A percentile compares a stretch with the other conserved stretches of the same genome.
Conservation (phyloP, 1,140 invertebrate species). For the Heterodera schachtii region DNA sequence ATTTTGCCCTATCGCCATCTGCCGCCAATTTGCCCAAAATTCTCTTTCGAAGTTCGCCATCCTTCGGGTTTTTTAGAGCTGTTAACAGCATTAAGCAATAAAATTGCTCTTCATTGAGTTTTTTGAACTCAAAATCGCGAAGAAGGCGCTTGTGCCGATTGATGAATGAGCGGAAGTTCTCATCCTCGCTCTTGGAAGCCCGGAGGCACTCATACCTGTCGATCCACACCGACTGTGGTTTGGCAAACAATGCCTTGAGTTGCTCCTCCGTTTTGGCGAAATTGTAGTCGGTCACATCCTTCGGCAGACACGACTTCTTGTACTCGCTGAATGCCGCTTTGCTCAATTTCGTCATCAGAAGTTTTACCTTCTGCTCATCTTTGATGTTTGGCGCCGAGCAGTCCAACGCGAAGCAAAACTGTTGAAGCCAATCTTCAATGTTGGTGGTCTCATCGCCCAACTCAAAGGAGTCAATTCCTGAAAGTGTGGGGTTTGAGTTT, state of each 20-base stretch:
- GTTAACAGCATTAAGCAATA: too few species aligned
- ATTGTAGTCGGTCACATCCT: not conserved
- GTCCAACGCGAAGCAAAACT: not conserved
- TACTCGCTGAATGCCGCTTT: not conserved
- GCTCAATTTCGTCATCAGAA: not conserved
- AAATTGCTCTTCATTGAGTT: too few species aligned
- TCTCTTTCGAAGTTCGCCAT: too few species aligned
- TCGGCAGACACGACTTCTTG: not conserved
- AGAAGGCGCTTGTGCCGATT: not conserved
- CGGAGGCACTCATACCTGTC: not conserved
- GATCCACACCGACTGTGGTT: not conserved
- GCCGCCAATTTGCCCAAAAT: not conserved
- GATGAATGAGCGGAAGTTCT: too few species aligned
- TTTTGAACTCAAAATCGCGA: not conserved
- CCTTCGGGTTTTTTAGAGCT: too few species aligned
- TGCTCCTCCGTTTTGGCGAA: not conserved
- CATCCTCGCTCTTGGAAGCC: not conserved
- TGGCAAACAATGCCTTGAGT: not conserved
- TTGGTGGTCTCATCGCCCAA: not conserved
- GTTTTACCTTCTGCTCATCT: not conserved
- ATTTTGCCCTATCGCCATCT: not conserved
- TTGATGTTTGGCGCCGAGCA: not conserved
- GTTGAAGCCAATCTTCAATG: not conserved
- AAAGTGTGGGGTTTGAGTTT: not conserved
- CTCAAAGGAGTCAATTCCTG: not conserved